These are phyloP conservation scores for Micrasema minimum DNA, from an alignment of 1,140 invertebrate genomes.

Conservation along the genomic window DNA sequence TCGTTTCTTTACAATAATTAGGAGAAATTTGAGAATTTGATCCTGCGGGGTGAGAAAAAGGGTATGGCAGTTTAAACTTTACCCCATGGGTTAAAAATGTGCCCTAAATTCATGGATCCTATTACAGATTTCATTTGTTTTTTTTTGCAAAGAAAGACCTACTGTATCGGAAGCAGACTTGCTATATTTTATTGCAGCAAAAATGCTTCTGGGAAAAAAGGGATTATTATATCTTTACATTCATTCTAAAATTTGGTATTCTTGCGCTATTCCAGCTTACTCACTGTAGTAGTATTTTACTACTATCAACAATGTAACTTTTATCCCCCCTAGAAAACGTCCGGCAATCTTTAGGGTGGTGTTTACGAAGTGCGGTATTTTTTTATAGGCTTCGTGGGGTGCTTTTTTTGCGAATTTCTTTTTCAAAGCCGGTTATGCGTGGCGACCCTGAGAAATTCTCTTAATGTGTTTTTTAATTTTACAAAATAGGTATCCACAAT, in stretches of 20 bases:
- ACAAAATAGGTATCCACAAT: slow-evolving; percentile 18
- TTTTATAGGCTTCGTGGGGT: slow-evolving; percentile 35
- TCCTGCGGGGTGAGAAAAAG: slow-evolving; percentile 42
- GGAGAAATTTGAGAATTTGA: slow-evolving; percentile 48
- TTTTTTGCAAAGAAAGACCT: slow-evolving; percentile 37
- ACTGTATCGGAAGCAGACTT: slow-evolving; percentile 15
- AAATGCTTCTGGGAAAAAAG: too few relatives aligned
- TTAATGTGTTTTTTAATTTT: slow-evolving; percentile 14
- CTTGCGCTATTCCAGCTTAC: too few relatives aligned
- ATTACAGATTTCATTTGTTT: slow-evolving; percentile 40
- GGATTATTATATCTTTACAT: too few relatives aligned
- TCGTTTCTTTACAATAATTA: slow-evolving; percentile 50
- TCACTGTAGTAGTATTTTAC: too few relatives aligned
- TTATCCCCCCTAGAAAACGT: neutral
- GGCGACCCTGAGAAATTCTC: slow-evolving; percentile 45
- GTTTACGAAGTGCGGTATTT: slow-evolving; percentile 33
- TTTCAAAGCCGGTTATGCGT: slow-evolving; percentile 44
- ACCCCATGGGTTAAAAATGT: slow-evolving; percentile 45
- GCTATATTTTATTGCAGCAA: neutral
- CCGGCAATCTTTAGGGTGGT: slow-evolving; percentile 19
- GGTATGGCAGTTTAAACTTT: slow-evolving; percentile 44
- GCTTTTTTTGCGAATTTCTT: slow-evolving; percentile 36
- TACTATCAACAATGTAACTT: too few relatives aligned
- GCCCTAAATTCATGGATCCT: slow-evolving; percentile 44
- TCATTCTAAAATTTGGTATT: too few relatives aligned